phyloP scores from a whole-genome alignment of 2,113 vertebrate species.

The Chlorocebus sabaeus region DNA sequence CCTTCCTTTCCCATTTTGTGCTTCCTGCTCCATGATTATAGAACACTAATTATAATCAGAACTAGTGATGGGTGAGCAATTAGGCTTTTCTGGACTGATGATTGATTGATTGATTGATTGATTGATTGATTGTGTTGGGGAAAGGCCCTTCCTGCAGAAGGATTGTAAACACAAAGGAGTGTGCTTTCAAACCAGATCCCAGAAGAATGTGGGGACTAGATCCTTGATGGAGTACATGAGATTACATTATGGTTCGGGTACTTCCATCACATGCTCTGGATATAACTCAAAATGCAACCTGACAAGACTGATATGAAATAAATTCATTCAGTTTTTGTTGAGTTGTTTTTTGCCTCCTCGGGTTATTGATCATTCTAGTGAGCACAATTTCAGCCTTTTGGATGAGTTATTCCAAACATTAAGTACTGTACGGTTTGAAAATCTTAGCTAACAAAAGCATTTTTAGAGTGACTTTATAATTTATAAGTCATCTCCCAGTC shows the following conservation, averaged over 20 bases:
- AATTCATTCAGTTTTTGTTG: background rate
- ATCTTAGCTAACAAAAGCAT: background rate
- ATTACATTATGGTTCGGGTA: background rate
- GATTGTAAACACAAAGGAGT: background rate
- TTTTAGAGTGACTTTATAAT: background rate
- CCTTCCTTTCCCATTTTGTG: background rate
- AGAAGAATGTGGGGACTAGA: background rate
- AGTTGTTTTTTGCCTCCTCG: background rate
- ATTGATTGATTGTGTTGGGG: background rate
- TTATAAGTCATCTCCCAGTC: background rate
- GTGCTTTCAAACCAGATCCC: background rate
- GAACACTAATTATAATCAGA: background rate
- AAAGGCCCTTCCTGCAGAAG: background rate
- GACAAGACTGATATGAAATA: background rate
- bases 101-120: background rate
- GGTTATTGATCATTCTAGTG: conserved; percentile 49
- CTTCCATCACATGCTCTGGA: background rate
- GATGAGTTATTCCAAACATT: conserved; percentile 35
- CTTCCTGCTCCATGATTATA: background rate
- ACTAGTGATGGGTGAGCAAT: background rate
- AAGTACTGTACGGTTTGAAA: background rate
- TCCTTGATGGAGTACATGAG: background rate
- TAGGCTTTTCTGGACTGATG: background rate
- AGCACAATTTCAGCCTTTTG: conserved; percentile 25
- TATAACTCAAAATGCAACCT: background rate